Base-by-base conservation (phyloP, 1,140 invertebrate species). In the Nebria ingens region DNA sequence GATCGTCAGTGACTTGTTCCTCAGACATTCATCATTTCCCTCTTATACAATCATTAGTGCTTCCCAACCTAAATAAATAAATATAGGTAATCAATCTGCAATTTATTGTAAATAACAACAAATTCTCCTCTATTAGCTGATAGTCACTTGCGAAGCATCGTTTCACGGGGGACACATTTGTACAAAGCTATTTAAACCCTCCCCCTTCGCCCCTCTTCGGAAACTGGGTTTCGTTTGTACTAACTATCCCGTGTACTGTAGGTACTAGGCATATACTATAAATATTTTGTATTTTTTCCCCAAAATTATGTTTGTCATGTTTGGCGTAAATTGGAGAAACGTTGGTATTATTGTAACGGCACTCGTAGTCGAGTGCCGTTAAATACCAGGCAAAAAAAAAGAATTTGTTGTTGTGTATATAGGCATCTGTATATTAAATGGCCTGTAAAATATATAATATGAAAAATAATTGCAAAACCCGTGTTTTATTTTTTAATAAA, bases 391-490 rank as follows among this genome's bases (percentile, higher is more conserved):
- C 6, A 34, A 45, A 45, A 45, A 54, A 58, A 55, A 55, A 42
- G 56, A 56, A 59, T 50, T 61, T 59, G 55, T 61, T 61, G 61
- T 62, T 62, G 61, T 62, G 56, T 61, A 62, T 53, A 62, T 59
- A 60, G 40, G 40, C 40, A 12, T 45, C 40, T 45, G 40, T 45
- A 45, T 45, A 58, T 23, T 60, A 58, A 56, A 53, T 62, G 55
- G 56, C 60, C 50, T 60, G 61, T 61, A 58, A 57, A 62, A 60
- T 58, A 57, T 56, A 61, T 54, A 60, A 59, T 9, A 34, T 29
- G 25, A 45, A 45, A 45, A 59, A 17, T 21, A 57, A 25, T 57
- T 42, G 38, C 51, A 53, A 57, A 42, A 53, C 45, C 50, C 6
- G 25, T 45, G 49, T 53, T 57, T 49, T 51, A 51, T 56, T 51